phyloP scores from a whole-genome alignment of 2,797 vertebrate genomes.

The Gallinago nigripennis region DNA sequence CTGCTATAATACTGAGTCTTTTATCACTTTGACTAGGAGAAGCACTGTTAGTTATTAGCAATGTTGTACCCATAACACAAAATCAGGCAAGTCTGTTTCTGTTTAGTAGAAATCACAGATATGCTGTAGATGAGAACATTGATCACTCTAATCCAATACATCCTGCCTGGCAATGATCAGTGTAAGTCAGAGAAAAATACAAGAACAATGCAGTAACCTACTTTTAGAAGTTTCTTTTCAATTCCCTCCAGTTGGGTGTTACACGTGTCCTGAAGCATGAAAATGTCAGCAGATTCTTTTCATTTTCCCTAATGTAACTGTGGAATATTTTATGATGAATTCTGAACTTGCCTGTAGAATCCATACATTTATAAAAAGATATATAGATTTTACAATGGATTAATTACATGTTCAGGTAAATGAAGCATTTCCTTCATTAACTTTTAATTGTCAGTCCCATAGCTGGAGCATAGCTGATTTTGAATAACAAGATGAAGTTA shows the following conservation, averaged over 20 bases:
- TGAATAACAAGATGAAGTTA: not conserved
- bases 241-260: not conserved
- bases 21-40: not conserved
- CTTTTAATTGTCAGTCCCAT: not conserved
- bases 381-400: not conserved
- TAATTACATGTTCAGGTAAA: not conserved
- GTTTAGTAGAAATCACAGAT: not conserved
- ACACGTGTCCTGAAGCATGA: not conserved
- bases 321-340: not conserved
- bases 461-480: not conserved
- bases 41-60: not conserved
- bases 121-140: not conserved
- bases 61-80: not conserved
- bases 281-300: not conserved
- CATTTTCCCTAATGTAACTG: not conserved
- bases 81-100: not conserved
- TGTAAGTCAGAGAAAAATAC: not conserved
- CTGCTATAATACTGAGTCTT: not conserved
- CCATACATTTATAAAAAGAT: not conserved
- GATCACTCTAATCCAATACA: not conserved
- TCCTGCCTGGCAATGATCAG: not conserved
- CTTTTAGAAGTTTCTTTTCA: not conserved
- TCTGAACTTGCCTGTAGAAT: not conserved
- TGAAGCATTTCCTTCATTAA: not conserved
- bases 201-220: not conserved